phyloP scores from a whole-genome alignment of 30 jellyfish, hydroid and myxozoan genomes.

The Hydractinia symbiolongicarpus region DNA sequence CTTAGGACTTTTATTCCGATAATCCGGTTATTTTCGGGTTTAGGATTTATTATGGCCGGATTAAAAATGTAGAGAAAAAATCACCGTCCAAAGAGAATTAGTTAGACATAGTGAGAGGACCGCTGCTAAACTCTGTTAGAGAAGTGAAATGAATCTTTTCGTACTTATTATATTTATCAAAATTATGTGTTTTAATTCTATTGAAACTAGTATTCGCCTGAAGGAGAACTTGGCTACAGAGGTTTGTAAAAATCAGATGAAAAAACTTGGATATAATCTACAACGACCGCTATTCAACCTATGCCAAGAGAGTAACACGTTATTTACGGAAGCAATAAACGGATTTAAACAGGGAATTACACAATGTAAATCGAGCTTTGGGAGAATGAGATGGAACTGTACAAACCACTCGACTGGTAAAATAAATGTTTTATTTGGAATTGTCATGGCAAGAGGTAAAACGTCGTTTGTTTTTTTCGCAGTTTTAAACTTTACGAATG shows the following conservation, averaged over 20 bases:
- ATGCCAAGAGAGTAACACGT: slow-evolving; percentile 52
- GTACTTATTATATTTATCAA: too few relatives aligned
- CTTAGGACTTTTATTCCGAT: slow-evolving; percentile 9
- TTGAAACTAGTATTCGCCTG: too few relatives aligned
- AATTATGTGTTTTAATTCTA: too few relatives aligned
- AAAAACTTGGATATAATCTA: too few relatives aligned
- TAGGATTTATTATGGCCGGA: too few relatives aligned
- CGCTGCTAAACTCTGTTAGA: too few relatives aligned
- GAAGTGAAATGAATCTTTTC: too few relatives aligned
- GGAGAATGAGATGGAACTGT: slow-evolving; percentile 86
- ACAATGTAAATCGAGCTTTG: slow-evolving; percentile 57
- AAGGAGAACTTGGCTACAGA: too few relatives aligned
- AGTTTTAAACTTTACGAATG: background rate
- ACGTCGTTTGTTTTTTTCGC: background rate
- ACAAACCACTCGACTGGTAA: slow-evolving; percentile 50
- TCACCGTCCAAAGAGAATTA: too few relatives aligned
- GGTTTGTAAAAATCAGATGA: too few relatives aligned
- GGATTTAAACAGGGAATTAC: slow-evolving; percentile 71
- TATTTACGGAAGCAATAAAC: slow-evolving; percentile 46
- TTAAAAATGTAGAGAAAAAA: too few relatives aligned
- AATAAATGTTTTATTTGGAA: slow-evolving; percentile 49
- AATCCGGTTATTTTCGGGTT: slow-evolving; percentile 11
- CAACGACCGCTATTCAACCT: slow-evolving; percentile 5
- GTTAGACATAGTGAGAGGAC: too few relatives aligned
- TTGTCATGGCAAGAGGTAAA: slow-evolving; percentile 91